Percentiles rank a stretch among this genome's conserved stretches.
These are phyloP conservation scores for Taenaris catops DNA, from an alignment of 2,888 invertebrate species.

Conservation along the genomic window DNA sequence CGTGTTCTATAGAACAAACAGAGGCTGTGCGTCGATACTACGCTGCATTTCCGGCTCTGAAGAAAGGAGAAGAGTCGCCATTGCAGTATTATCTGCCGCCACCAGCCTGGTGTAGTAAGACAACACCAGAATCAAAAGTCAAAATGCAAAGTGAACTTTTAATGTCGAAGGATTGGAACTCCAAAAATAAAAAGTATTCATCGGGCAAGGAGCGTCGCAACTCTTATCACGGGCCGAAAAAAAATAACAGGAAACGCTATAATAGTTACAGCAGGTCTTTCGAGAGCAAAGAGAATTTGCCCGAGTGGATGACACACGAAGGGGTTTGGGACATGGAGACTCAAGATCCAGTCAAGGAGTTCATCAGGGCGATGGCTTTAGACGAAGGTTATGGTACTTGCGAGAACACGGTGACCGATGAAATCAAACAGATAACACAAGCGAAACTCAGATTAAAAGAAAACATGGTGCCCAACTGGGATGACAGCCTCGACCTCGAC, in stretches of 20 bases:
- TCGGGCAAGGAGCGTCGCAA: conserved; percentile 65
- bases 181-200: conserved; percentile 52
- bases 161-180: conserved; percentile 56
- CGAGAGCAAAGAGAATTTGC: conserved; percentile 65
- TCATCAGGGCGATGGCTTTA: conserved; percentile 63
- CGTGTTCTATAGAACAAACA: conserved; percentile 71
- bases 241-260: conserved; percentile 55
- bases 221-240: conserved; percentile 60
- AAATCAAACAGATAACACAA: conserved; percentile 43
- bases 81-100: conserved; percentile 66
- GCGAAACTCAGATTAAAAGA: conserved; percentile 41
- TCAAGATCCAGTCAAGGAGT: conserved; percentile 70
- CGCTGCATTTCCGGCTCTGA: conserved; percentile 87
- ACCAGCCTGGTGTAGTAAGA: conserved; percentile 65
- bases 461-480: conserved; percentile 57
- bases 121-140: conserved; percentile 41
- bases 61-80: conserved; percentile 68
- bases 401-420: conserved; percentile 68
- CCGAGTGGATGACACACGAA: conserved; percentile 78
- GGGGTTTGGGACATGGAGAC: conserved; percentile 74
- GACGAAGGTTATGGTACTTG: conserved; percentile 76
- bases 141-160: conserved; percentile 65
- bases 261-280: conserved; percentile 63
- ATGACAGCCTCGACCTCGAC: conserved; percentile 49
- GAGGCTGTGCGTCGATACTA: conserved; percentile 88